Evolutionary conservation across 2,888 invertebrate species (phyloP).

Genomic region (Eueremaeus valkanovi): DNA sequence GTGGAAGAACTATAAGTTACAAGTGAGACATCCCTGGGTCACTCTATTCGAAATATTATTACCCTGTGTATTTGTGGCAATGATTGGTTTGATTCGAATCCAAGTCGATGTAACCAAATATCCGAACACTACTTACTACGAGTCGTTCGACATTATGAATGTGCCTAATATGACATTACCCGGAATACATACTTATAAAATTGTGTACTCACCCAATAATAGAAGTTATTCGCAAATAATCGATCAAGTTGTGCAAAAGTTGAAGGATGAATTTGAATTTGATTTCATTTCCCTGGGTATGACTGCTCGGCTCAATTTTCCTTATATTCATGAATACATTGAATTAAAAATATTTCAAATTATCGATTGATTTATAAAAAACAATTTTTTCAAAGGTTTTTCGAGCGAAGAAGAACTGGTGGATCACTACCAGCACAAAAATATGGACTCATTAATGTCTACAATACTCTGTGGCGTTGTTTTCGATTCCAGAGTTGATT

Average conservation of each 20-base stretch:
- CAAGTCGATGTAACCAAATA: conserved; percentile 60
- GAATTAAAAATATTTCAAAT: too few relatives aligned
- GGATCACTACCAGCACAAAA: conserved; percentile 1
- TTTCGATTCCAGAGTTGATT: not conserved
- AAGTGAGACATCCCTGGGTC: conserved; percentile 66
- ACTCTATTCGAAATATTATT: conserved; percentile 64
- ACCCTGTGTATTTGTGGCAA: conserved; percentile 63
- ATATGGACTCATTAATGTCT: not conserved
- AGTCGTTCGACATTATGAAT: conserved; percentile 46
- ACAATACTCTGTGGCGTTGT: conserved; percentile 33
- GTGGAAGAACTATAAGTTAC: conserved; percentile 79
- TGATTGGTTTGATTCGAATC: conserved; percentile 67
- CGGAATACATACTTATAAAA: not conserved
- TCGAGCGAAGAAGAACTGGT: conserved; percentile 13
- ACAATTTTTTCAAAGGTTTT: not conserved
- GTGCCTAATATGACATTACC: not conserved
- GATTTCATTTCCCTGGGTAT: too few relatives aligned
- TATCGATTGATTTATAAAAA: too few relatives aligned
- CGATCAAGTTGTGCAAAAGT: conserved; percentile 42
- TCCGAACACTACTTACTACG: conserved; percentile 48
- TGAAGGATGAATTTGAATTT: conserved; percentile 35
- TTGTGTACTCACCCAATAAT: conserved; percentile 49
- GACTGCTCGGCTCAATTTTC: too few relatives aligned
- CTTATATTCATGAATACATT: too few relatives aligned
- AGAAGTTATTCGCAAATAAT: conserved; percentile 46